These are phyloP conservation scores for Chymomyza procnemis DNA, from an alignment of 2,888 invertebrate genomes.

Conservation along the genomic window DNA sequence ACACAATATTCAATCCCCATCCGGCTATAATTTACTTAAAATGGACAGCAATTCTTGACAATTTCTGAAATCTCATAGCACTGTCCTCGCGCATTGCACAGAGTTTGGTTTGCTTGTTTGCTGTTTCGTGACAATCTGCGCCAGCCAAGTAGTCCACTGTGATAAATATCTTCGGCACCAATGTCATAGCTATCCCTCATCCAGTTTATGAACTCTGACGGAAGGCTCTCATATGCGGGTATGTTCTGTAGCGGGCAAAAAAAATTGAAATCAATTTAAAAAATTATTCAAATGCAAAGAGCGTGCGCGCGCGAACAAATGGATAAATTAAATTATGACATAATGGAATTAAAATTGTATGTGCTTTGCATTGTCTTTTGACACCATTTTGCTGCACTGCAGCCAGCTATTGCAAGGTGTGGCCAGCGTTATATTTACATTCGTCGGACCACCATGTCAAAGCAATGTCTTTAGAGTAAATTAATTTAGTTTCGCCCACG, in stretches of 20 bases:
- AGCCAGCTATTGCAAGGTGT: neutral
- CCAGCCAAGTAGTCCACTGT: conserved; percentile 11
- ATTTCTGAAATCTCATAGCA: conserved; percentile 50
- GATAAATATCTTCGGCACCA: conserved; percentile 45
- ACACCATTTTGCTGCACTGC: neutral
- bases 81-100: conserved; percentile 53
- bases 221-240: conserved; percentile 53
- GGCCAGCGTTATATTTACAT: neutral
- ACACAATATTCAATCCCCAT: neutral
- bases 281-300: neutral
- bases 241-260: conserved; percentile 43
- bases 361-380: neutral
- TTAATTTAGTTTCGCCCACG: conserved; percentile 51
- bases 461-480: conserved; percentile 14
- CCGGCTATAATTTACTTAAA: conserved; percentile 35
- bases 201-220: conserved; percentile 57
- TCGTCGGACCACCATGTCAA: neutral
- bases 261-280: neutral
- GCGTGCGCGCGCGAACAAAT: neutral
- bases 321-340: conserved; percentile 3
- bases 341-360: neutral
- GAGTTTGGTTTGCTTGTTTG: neutral
- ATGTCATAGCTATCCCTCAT: conserved; percentile 52
- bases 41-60: conserved; percentile 60
- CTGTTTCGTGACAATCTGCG: neutral